Evolutionary conservation across 2,888 invertebrate genomes (phyloP).

Genomic region (Campopleginae sp.): DNA sequence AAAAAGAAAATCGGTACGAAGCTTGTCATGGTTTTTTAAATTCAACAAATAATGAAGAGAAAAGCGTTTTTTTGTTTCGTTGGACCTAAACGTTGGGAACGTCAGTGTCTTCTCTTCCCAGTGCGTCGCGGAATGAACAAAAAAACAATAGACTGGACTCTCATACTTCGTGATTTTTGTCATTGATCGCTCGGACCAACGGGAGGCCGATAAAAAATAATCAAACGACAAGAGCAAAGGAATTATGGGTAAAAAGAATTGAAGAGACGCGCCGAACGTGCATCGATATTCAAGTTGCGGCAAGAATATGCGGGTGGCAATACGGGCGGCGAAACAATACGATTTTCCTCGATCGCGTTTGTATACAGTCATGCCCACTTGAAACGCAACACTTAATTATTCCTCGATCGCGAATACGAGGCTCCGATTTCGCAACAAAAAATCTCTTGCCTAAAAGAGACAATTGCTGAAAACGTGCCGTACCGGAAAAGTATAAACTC

Average conservation of each 20-base stretch:
- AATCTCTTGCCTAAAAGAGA: background rate
- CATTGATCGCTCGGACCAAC: background rate
- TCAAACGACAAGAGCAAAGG: constrained; percentile 10
- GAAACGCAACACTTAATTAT: background rate
- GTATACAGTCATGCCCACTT: background rate
- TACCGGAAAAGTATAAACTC: no score
- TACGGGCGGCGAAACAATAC: constrained; percentile 74
- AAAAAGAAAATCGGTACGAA: no score
- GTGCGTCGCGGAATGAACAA: no score
- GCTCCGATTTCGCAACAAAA: background rate
- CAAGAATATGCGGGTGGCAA: constrained; percentile 76
- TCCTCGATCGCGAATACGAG: background rate
- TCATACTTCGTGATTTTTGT: background rate
- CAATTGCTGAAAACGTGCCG: no score
- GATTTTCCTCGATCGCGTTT: constrained; percentile 42
- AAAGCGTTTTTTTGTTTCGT: no score
- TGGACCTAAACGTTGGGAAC: no score
- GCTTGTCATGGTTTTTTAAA: no score
- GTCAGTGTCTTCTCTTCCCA: no score
- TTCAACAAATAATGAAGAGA: no score
- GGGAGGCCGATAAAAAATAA: background rate
- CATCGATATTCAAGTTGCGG: constrained; percentile 77
- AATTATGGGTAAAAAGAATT: constrained; percentile 58
- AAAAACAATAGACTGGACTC: background rate
- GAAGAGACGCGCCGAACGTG: constrained; percentile 4